Conservation (phyloP, 2,888 invertebrate species). For the Labia minor region DNA sequence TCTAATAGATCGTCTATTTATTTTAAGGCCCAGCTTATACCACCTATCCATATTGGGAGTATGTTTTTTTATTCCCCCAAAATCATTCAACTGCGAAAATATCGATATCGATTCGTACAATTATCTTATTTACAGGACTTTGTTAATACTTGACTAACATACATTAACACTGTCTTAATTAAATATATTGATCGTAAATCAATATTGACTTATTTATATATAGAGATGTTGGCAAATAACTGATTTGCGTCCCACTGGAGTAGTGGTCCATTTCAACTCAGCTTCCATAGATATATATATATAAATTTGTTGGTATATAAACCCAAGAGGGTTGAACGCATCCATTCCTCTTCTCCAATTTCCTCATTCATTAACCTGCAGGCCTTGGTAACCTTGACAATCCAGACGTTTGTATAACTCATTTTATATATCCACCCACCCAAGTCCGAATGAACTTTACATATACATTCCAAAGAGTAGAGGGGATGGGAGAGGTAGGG, state of each 20-base stretch:
- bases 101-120: neutral
- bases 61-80: too few relatives aligned
- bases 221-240: slow-evolving; percentile 4
- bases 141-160: neutral
- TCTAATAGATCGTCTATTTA: neutral
- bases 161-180: slow-evolving; percentile 13
- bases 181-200: slow-evolving; percentile 8
- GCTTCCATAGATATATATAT: neutral
- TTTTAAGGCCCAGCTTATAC: neutral
- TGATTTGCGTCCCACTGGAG: neutral
- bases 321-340: neutral
- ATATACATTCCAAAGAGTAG: neutral
- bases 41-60: neutral
- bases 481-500: neutral
- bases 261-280: neutral
- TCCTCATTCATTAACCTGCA: neutral
- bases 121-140: slow-evolving; percentile 8
- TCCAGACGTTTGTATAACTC: neutral
- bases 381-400: neutral
- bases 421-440: too few relatives aligned
- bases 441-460: neutral
- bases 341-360: neutral
- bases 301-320: too few relatives aligned
- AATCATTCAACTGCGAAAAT: slow-evolving; percentile 5
- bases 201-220: neutral